Evolutionary conservation across 2,797 vertebrate species (phyloP).

Genomic region (Cottoperca gobio): DNA sequence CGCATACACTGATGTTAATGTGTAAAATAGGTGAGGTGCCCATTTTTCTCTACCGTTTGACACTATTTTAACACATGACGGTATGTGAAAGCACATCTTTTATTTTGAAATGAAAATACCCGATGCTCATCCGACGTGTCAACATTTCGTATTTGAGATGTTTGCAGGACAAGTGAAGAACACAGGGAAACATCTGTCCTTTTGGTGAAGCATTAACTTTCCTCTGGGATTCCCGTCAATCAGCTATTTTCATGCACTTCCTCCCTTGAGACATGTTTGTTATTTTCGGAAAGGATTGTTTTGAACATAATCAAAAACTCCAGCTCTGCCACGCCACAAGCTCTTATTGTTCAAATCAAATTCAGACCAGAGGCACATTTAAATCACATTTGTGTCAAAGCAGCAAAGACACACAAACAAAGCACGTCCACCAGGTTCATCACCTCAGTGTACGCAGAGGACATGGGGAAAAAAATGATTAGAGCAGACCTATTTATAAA

Average conservation of each 20-base stretch:
- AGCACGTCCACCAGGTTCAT: constrained; percentile 17
- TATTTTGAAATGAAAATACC: no score
- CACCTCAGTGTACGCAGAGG: constrained; percentile 22
- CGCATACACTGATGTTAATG: no score
- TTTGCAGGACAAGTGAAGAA: not conserved
- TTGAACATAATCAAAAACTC: constrained; percentile 4
- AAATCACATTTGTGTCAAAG: not conserved
- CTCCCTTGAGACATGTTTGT: constrained; percentile 19
- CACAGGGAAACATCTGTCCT: constrained; percentile 5
- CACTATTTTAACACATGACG: no score
- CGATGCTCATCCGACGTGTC: no score
- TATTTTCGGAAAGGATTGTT: constrained; percentile 11
- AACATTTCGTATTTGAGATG: not conserved
- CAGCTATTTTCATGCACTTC: constrained; percentile 2
- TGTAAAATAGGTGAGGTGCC: no score
- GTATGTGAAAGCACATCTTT: no score
- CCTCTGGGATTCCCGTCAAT: not conserved
- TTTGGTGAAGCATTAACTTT: not conserved
- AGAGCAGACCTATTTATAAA: constrained; percentile 62
- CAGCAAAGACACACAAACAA: not conserved
- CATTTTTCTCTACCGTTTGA: no score
- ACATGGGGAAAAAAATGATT: constrained; percentile 31
- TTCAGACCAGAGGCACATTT: not conserved
- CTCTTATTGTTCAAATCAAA: constrained; percentile 18
- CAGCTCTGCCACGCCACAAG: constrained; percentile 1